These are phyloP conservation scores for Zeugodacus cucurbitae DNA, from an alignment of 1,140 invertebrate genomes.

Conservation along the genomic window DNA sequence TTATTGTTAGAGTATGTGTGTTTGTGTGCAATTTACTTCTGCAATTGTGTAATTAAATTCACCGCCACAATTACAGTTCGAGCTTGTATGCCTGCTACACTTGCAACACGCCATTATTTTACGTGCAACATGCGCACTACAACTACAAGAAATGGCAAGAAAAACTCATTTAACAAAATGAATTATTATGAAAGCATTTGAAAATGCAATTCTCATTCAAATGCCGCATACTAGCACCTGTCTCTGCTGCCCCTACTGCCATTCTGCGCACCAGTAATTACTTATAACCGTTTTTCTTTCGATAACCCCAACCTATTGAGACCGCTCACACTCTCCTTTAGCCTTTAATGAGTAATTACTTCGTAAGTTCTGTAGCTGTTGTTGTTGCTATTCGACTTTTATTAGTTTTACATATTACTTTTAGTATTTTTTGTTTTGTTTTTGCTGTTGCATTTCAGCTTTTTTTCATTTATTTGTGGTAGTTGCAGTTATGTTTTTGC, in stretches of 20 bases:
- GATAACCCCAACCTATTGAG: not conserved
- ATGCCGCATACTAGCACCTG: not conserved
- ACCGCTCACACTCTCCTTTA: not conserved
- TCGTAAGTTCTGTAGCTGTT: not conserved
- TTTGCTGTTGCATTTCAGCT: too few relatives aligned
- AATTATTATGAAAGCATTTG: slow-evolving; percentile 1
- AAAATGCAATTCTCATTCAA: not conserved
- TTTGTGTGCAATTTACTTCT: not conserved
- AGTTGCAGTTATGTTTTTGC: slow-evolving; percentile 43
- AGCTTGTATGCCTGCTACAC: not conserved
- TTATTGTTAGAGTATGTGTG: not conserved
- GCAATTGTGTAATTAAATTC: slow-evolving; percentile 25
- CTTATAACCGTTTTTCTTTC: not conserved
- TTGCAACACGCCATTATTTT: not conserved
- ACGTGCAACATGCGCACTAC: not conserved
- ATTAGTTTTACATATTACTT: not conserved
- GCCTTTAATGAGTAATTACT: slow-evolving; percentile 10
- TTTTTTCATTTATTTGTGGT: not conserved
- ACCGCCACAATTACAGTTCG: not conserved
- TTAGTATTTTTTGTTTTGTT: not conserved
- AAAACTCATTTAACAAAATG: not conserved
- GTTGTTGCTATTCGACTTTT: not conserved
- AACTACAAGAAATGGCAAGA: not conserved
- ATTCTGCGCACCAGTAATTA: not conserved
- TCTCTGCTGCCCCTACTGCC: too few relatives aligned